Conservation (phyloP, 2,113 vertebrate species). For the Nymphicus hollandicus region DNA sequence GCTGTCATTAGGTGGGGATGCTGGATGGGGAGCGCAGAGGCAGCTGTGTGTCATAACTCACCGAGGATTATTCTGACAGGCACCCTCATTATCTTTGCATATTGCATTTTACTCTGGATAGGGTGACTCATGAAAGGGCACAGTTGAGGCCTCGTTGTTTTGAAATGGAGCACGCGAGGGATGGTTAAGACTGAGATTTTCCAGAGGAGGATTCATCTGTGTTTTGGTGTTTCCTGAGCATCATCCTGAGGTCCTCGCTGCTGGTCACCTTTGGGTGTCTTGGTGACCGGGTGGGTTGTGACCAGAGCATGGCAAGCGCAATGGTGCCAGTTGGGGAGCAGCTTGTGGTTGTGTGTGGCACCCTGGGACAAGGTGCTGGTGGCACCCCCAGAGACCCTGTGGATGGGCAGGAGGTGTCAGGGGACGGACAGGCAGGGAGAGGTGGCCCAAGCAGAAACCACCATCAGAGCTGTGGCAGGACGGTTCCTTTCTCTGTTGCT, state of each 20-base stretch:
- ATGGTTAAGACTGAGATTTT: constrained; percentile 5
- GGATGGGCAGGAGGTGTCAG: neutral
- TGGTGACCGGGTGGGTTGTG: neutral
- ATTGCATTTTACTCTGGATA: constrained; percentile 2
- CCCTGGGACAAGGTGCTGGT: neutral
- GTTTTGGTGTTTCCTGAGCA: neutral
- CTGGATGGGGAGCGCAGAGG: neutral
- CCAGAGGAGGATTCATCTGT: neutral
- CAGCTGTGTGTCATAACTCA: constrained; percentile 32
- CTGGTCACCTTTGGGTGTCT: neutral
- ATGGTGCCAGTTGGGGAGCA: neutral
- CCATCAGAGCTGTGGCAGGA: neutral
- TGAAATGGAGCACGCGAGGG: neutral
- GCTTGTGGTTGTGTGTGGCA: neutral
- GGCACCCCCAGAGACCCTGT: rapidly evolving
- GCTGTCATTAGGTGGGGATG: constrained; percentile 34
- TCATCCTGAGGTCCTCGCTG: neutral
- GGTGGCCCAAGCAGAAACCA: neutral
- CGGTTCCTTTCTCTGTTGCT: neutral
- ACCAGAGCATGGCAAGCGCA: rapidly evolving
- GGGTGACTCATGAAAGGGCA: neutral
- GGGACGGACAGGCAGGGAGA: neutral
- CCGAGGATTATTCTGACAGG: constrained; percentile 45
- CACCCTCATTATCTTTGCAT: constrained; percentile 24
- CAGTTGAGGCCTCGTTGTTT: constrained; percentile 34